phyloP scores from a whole-genome alignment of 2,113 vertebrate species.

The Suncus etruscus region DNA sequence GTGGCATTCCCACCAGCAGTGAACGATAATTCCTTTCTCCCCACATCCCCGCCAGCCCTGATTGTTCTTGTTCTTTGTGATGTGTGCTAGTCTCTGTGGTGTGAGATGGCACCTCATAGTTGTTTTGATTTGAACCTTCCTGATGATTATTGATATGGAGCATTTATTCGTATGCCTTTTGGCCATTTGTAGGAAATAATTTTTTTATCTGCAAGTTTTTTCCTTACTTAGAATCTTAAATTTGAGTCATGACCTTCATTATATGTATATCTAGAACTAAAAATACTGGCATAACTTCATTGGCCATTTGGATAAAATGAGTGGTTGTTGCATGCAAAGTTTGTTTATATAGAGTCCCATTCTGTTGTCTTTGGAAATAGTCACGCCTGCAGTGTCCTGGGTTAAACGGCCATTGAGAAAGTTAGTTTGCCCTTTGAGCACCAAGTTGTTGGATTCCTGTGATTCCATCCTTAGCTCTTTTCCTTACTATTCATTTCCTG shows the following conservation, averaged over 20 bases:
- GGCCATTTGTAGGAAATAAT: neutral
- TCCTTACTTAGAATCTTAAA: constrained; percentile 5
- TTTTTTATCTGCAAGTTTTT: neutral
- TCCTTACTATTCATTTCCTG: constrained; percentile 23
- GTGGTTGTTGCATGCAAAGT: neutral
- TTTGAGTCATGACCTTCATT: neutral
- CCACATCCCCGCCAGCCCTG: too few species aligned
- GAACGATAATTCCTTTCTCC: too few species aligned
- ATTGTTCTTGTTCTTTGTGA: too few species aligned
- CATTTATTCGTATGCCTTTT: too few species aligned
- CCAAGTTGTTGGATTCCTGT: neutral
- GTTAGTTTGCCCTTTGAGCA: neutral
- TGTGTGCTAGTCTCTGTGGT: too few species aligned
- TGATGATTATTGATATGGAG: too few species aligned
- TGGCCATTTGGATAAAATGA: neutral
- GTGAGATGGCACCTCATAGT: too few species aligned
- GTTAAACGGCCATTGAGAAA: neutral
- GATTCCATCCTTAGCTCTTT: neutral
- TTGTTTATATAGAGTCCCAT: constrained; percentile 36
- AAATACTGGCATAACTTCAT: constrained; percentile 20
- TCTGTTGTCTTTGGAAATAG: constrained; percentile 28
- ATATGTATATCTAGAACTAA: neutral
- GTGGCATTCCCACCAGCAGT: too few species aligned
- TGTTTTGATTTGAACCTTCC: too few species aligned
- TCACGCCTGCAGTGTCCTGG: neutral